Conservation (phyloP, 2,113 vertebrate species). For the Microcebus griseorufus region DNA sequence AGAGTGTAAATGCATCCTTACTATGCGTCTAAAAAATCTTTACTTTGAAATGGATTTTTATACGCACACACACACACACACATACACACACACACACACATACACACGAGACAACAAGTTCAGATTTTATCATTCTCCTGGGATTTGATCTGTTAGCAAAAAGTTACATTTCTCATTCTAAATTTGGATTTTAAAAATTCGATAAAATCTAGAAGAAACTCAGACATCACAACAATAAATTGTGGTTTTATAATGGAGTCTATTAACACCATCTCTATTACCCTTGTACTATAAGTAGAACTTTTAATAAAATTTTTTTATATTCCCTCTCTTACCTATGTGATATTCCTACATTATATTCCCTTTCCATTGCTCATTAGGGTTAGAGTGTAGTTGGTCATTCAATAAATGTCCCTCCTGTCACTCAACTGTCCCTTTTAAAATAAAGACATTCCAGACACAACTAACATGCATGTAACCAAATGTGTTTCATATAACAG, state of each 20-base stretch:
- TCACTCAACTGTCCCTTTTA: background rate
- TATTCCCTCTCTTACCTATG: background rate
- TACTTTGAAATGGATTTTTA: background rate
- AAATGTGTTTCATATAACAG: background rate
- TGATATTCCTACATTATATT: background rate
- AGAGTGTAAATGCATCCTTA: background rate
- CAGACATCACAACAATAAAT: background rate
- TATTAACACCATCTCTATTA: background rate
- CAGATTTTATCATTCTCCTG: background rate
- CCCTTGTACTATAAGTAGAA: background rate
- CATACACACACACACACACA: no score
- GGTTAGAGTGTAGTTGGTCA: background rate
- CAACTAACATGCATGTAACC: background rate
- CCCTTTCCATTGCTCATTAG: background rate
- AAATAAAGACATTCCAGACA: background rate
- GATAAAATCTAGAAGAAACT: background rate
- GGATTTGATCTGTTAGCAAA: background rate
- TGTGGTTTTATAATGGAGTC: background rate
- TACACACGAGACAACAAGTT: background rate
- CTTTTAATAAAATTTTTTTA: background rate
- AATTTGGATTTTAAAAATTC: background rate
- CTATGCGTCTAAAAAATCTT: background rate
- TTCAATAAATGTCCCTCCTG: background rate
- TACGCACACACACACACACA: background rate
- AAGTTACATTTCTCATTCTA: background rate